Evolutionary conservation across 2,888 invertebrate genomes (phyloP).

Genomic region (Ichneumoninae sp.): DNA sequence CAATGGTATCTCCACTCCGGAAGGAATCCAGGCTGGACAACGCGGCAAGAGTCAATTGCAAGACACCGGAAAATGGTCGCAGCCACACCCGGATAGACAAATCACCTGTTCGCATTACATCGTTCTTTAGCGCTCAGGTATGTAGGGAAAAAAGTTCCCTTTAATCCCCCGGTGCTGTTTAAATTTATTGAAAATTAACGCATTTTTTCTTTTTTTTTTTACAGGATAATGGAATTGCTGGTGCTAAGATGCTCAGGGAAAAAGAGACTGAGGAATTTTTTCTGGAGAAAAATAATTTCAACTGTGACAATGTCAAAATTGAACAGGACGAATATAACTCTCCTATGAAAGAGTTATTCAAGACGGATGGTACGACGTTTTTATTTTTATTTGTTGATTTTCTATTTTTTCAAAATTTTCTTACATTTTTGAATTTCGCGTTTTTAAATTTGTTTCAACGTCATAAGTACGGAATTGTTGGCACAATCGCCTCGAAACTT

Average conservation of each 20-base stretch:
- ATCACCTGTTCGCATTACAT: slow-evolving; percentile 64
- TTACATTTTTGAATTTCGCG: too few species aligned
- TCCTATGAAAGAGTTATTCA: slow-evolving; percentile 72
- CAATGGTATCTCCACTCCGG: slow-evolving; percentile 59
- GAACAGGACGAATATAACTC: slow-evolving; percentile 63
- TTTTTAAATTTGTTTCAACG: too few species aligned
- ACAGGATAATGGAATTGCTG: slow-evolving; percentile 57
- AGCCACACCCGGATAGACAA: slow-evolving; percentile 46
- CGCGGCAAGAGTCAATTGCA: slow-evolving; percentile 3
- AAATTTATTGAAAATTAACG: background rate
- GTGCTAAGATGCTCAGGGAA: slow-evolving; percentile 40
- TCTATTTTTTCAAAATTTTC: too few species aligned
- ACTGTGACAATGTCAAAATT: slow-evolving; percentile 51
- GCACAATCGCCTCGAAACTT: too few species aligned
- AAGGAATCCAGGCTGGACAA: slow-evolving; percentile 67
- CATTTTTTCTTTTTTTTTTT: background rate
- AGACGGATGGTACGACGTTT: slow-evolving; percentile 72
- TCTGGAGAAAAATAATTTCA: slow-evolving; percentile 40
- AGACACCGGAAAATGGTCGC: slow-evolving; percentile 33
- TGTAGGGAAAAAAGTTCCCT: background rate
- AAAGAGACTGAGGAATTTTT: slow-evolving; percentile 44
- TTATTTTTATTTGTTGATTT: background rate
- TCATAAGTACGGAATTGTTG: too few species aligned
- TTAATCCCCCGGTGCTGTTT: background rate
- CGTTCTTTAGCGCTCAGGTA: slow-evolving; percentile 64